Base-by-base conservation (phyloP, 2,113 vertebrate genomes). In the Elaphurus davidianus region DNA sequence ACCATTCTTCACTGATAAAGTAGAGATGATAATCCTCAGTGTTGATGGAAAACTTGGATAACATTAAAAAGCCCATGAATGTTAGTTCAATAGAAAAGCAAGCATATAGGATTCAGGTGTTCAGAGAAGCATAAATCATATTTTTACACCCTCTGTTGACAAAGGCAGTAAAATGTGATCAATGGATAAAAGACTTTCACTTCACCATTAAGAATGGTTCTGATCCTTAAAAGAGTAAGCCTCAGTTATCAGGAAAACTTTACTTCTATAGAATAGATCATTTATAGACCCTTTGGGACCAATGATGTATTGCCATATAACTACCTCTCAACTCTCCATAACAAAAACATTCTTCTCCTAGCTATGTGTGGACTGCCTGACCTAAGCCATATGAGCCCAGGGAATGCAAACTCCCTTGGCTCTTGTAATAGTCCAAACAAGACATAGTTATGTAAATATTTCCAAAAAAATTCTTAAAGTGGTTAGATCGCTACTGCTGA, bases 141-240 rank as follows among this genome's bases (percentile, higher is more conserved):
- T 81, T 97, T 96, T 87, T 95, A 93, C 57, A 74, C 33, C 30
- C 54, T 91, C 30, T 97, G 88, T 93, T 97, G 91, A 96, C 78
- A 96, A 96, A 98, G 54, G 54, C 57, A 97, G 54, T 87, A 94
- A 89, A 97, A 30, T 64, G 19, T 93, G 45, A 81, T 50, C 52
- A 91, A 28, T 89, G 91, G 81, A 95, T 96, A 47, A 97, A 47
- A 97, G 82, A 93, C n/a, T 89, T 93, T 86, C 27, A 84, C 33
- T 40, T 98, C 52, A 59, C 36, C n/a, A 30, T 92, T 97, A 95
- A 93, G 62, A 97, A 81, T 92, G n/a, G 40, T 95, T 95, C 81
- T 92, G 28, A 95, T 86, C 45, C 59, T 94, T 95, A 78, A 94
- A 96, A 79, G 33, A 45, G 33, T 90, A 95, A 93, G 16, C 28